phyloP scores from a whole-genome alignment of 2,113 vertebrate genomes.

The Suricata suricatta region DNA sequence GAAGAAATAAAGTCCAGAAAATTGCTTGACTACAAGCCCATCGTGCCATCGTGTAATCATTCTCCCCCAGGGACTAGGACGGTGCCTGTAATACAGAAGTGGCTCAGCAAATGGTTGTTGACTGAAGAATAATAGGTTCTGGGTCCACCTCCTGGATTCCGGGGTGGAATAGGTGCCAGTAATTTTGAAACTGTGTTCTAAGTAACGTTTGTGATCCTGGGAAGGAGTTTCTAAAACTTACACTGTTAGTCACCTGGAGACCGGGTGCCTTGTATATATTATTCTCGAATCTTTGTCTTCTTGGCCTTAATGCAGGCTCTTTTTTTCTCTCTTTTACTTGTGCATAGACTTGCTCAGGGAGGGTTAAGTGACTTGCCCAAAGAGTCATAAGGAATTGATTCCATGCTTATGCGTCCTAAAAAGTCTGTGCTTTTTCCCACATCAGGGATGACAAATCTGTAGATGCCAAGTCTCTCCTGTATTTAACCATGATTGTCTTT shows the following conservation, averaged over 20 bases:
- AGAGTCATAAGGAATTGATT: background rate
- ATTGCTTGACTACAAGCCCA: background rate
- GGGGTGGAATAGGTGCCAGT: background rate
- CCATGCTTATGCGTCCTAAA: background rate
- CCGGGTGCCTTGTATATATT: background rate
- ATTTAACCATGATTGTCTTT: background rate
- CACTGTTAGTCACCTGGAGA: background rate
- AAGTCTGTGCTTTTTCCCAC: background rate
- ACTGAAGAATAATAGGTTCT: background rate
- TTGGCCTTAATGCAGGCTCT: background rate
- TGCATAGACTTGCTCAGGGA: background rate
- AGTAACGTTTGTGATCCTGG: background rate
- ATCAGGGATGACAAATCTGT: background rate
- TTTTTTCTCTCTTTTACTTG: background rate
- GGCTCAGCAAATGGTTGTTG: background rate
- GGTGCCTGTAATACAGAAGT: background rate
- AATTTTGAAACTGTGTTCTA: background rate
- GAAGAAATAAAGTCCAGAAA: slow-evolving; percentile 4
- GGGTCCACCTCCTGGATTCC: background rate
- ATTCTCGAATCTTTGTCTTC: background rate
- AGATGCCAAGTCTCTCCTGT: background rate
- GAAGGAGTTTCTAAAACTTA: background rate
- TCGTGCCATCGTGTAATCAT: background rate
- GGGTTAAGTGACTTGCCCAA: background rate
- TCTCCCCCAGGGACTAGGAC: background rate